Percentiles rank a stretch among this genome's conserved stretches.
Conservation (phyloP, 2,113 vertebrate genomes). For the Pomatostomus ruficeps region DNA sequence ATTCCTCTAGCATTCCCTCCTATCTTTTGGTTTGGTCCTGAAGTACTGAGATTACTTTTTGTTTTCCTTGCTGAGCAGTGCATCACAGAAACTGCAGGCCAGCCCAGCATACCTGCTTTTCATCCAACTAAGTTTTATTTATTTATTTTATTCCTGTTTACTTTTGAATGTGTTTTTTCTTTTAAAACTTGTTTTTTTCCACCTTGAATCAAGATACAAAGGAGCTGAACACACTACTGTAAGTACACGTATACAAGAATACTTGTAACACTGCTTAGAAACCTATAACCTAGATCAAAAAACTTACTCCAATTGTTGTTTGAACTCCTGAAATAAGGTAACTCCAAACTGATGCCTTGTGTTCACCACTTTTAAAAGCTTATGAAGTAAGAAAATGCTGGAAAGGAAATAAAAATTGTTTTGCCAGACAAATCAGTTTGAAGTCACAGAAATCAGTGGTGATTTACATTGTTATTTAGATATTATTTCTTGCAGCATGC, state of each 20-base stretch:
- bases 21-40: not conserved
- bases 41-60: not conserved
- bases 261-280: not conserved
- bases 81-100: not conserved
- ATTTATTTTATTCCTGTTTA: not conserved
- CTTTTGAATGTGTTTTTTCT: not conserved
- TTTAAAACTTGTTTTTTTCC: not conserved
- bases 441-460: not conserved
- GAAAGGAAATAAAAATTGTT: not conserved
- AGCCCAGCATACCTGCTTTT: not conserved
- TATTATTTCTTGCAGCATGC: not conserved
- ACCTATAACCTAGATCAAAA: not conserved
- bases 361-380: not conserved
- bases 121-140: accelerated
- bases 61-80: not conserved
- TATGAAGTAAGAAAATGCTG: not conserved
- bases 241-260: not conserved
- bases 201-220: not conserved
- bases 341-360: not conserved
- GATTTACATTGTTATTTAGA: not conserved
- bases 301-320: not conserved
- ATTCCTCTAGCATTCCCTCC: not conserved
- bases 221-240: not conserved
- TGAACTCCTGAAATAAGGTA: not conserved
- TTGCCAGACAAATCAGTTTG: not conserved